Evolutionary conservation across 2,113 vertebrate species (phyloP).

Genomic region (Microcebus griseorufus): DNA sequence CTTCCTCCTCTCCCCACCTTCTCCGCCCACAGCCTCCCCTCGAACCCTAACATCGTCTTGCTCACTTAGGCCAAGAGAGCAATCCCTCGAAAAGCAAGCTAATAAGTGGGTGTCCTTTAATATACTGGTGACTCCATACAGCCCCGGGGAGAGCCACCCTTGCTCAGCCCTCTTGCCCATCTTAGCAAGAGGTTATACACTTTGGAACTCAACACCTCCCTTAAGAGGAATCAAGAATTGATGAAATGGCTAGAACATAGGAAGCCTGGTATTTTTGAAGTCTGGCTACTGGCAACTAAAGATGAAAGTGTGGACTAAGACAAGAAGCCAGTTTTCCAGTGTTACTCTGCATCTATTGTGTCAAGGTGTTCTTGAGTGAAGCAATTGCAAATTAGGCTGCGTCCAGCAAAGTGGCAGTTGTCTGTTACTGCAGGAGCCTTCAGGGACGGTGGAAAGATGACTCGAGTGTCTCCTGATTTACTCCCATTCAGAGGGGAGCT

Average conservation of each 20-base stretch:
- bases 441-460: neutral
- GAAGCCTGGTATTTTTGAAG: neutral
- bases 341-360: neutral
- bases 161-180: neutral
- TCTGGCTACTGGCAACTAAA: neutral
- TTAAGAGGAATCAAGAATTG: slow-evolving; percentile 14
- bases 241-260: neutral
- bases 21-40: neutral
- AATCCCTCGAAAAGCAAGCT: slow-evolving; percentile 15
- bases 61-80: neutral
- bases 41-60: neutral
- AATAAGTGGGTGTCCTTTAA: neutral
- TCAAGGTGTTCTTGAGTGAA: slow-evolving; percentile 6
- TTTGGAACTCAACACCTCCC: neutral
- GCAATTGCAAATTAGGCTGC: neutral
- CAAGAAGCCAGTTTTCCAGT: neutral
- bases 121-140: neutral
- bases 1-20: neutral
- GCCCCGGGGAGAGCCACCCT: neutral
- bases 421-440: neutral
- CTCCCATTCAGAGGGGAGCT: neutral
- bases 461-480: neutral
- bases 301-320: neutral
- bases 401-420: neutral
- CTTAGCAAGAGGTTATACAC: neutral